These are phyloP conservation scores for Cephalopterus ornatus DNA, from an alignment of 2,113 vertebrate genomes.

Conservation along the genomic window DNA sequence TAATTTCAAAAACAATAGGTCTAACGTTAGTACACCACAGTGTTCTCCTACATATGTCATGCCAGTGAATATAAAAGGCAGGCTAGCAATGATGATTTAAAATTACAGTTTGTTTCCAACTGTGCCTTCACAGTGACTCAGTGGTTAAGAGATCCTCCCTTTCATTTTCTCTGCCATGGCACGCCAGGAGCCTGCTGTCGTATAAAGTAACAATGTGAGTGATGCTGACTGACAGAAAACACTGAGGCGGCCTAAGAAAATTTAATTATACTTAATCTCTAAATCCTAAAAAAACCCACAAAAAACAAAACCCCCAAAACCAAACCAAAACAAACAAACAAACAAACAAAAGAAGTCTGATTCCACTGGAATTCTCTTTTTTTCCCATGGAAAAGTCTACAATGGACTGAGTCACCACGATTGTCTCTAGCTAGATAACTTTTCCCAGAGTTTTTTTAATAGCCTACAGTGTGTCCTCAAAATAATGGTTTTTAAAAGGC, in stretches of 20 bases:
- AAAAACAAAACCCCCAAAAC: neutral
- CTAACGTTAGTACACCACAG: neutral
- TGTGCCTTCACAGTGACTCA: neutral
- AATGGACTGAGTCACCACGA: neutral
- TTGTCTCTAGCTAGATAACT: neutral
- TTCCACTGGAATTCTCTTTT: neutral
- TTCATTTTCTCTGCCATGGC: neutral
- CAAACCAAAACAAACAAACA: neutral
- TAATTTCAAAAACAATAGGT: neutral
- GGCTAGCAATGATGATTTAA: neutral
- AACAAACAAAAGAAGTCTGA: fast-evolving
- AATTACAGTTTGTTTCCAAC: neutral
- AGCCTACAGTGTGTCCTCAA: neutral
- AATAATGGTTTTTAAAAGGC: neutral
- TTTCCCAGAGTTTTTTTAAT: neutral
- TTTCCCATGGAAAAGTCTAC: neutral
- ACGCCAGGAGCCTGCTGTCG: neutral
- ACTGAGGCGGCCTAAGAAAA: neutral
- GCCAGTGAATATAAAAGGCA: neutral
- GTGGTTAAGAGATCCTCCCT: neutral
- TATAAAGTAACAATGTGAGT: neutral
- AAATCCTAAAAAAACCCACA: neutral
- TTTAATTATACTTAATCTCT: neutral
- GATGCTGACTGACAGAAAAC: neutral
- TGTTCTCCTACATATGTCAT: neutral